These are phyloP conservation scores for Adelosebastes latens DNA, from an alignment of 2,797 vertebrate genomes.

Conservation along the genomic window DNA sequence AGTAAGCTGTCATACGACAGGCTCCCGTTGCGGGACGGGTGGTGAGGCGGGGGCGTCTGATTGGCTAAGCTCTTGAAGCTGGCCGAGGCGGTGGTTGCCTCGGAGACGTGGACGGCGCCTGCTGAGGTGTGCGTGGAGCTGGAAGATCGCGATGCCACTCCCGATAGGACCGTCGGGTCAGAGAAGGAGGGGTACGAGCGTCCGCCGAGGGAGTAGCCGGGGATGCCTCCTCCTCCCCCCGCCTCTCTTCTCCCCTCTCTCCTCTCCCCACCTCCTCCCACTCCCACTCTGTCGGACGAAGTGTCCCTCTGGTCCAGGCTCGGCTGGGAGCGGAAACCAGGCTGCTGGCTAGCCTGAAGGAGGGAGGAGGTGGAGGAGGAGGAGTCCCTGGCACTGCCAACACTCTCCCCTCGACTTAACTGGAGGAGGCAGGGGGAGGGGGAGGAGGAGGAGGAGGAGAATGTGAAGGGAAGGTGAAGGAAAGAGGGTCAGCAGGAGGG, in stretches of 20 bases:
- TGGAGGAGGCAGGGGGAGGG: conserved; percentile 57
- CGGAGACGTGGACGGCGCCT: conserved; percentile 81
- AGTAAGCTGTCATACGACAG: conserved; percentile 86
- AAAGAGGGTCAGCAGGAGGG: conserved; percentile 21
- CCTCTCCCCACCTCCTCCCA: conserved; percentile 57
- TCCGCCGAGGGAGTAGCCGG: conserved; percentile 81
- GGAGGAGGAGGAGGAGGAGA: conserved; percentile 83
- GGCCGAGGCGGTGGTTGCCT: conserved; percentile 86
- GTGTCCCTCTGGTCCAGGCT: conserved; percentile 87
- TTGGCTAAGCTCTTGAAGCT: conserved; percentile 96
- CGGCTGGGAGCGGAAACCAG: conserved; percentile 93
- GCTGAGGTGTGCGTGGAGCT: conserved; percentile 86
- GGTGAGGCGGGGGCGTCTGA: conserved; percentile 84
- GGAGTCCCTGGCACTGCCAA: conserved; percentile 87
- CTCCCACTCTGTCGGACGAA: conserved; percentile 46
- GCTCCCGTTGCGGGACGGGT: conserved; percentile 88
- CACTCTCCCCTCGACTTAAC: conserved; percentile 92
- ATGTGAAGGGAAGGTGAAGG: no score
- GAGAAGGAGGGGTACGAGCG: conserved; percentile 88
- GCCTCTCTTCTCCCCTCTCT: conserved; percentile 45
- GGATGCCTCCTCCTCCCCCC: conserved; percentile 68
- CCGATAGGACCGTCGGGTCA: conserved; percentile 86
- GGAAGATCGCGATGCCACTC: conserved; percentile 87
- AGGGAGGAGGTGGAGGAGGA: conserved; percentile 86
- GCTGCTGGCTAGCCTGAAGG: conserved; percentile 89